Evolutionary conservation across 2,797 vertebrate species (phyloP).

Genomic region (Phylloscopus collybita): DNA sequence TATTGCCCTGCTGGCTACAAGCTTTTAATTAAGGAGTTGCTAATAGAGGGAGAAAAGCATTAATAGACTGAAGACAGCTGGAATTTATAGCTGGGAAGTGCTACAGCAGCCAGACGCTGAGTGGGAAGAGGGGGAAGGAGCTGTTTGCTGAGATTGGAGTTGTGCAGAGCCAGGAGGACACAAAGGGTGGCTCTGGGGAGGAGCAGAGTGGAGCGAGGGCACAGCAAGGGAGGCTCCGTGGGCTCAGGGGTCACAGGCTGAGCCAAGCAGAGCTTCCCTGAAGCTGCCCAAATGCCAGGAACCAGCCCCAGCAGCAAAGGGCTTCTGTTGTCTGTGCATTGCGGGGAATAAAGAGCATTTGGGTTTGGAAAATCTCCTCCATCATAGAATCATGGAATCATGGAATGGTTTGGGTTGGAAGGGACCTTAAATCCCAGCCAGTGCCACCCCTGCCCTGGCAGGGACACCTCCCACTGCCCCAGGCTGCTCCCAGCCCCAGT

Average conservation of each 20-base stretch:
- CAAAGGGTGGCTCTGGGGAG: background rate
- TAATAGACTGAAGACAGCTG: background rate
- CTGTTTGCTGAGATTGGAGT: background rate
- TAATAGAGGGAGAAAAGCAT: background rate
- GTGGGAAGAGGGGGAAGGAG: background rate
- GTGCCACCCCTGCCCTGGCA: background rate
- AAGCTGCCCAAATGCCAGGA: background rate
- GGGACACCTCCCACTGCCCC: background rate
- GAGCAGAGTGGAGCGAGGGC: background rate
- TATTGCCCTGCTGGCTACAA: background rate
- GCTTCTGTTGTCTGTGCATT: background rate
- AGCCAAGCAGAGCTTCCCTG: background rate
- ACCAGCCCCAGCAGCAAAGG: background rate
- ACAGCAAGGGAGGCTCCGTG: background rate
- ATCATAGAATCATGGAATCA: fast-evolving
- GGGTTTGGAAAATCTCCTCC: background rate
- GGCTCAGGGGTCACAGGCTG: background rate
- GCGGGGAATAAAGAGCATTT: background rate
- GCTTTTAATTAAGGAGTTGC: background rate
- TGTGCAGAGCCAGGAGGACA: background rate
- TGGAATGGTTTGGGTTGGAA: background rate
- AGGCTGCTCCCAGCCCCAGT: background rate
- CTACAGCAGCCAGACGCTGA: background rate
- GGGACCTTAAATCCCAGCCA: background rate
- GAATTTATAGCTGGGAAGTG: background rate